Evolutionary conservation across 2,113 vertebrate species (phyloP), one percentile per base, ranked within the genome.

Genomic region (Petromus typicus): DNA sequence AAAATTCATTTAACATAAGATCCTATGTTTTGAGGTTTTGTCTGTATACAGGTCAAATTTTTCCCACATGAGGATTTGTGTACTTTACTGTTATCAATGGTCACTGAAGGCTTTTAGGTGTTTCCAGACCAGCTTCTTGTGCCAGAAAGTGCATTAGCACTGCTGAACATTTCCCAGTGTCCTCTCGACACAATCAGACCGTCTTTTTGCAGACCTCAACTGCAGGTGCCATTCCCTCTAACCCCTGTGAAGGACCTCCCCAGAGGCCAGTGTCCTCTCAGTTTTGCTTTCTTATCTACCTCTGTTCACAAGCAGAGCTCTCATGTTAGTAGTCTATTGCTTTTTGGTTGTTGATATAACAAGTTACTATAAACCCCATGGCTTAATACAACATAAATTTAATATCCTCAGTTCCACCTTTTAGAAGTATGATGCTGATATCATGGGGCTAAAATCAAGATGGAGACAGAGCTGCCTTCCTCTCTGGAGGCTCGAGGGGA

Each of bases 1-100:
- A 59, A 93, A 80, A 87, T 95, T 80, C 78, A 64, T 86, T 81
- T 78, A 32, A 57, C 17, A 27, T 81, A 61, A 54, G n/a, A 81
- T 66, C 59, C 25, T 78, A 18, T 90, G 61, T 86, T 67, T 86
- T 93, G 54, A n/a, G 64, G 76, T n/a, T 69, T 10, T 83, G 64
- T 20, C 34, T 32, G 40, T 23, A 23, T 56, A 48, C 2, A 76
- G 30, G 56, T 16, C n/a, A 87, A 40, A 90, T 87, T 71, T 78
- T 22, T 9, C n/a, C 34, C 61, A 84, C 25, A 75, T 27, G 66
- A 66, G 90, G 67, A 75, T 11, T 13, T 11, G 11, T 73, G 27
- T n/a, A 17, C 8, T 63, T 20, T 48, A 61, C 13, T 69, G 40
- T 80, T n/a, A 56, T 37, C 45, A 3, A 30, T 14, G 61, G 25